Base-by-base conservation (phyloP, 2,888 invertebrate genomes). In the Aspidiotus destructor region DNA sequence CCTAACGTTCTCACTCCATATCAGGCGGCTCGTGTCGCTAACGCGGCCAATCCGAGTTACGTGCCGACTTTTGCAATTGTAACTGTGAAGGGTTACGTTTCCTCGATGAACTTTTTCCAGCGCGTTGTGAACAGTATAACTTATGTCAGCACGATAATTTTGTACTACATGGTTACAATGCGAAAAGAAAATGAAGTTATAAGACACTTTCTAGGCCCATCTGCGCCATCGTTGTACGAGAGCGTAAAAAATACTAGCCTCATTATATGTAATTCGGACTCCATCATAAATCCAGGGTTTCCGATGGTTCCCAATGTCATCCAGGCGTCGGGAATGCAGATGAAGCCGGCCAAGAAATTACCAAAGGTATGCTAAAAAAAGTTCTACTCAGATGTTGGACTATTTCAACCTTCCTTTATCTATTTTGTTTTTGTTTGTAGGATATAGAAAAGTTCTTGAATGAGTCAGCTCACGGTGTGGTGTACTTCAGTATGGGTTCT, bases 61-160 rank as follows among this genome's bases (percentile, higher is more conserved):
- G 68, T 71, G 13, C 71, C 72, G 81, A 68, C 81, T 17, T n/a
- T 57, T 5, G 28, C 28, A 1, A 28, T 28, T 28, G 28, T 28
- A 28, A 28, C 28, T 11, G 15, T 17, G 16, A 11, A 11, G 10
- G 57, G 57, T 15, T 15, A 17, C 5, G 13, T 16, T 11, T 11
- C 16, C 6, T 11, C n/a, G 11, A 57, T 57, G 57, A 57, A 11
- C 15, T 57, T 57, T 15, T n/a, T 17, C 28, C 13, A 57, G 28
- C 11, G 57, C 1, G 15, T 57, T 17, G n/a, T 11, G 11, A 57
- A 57, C 28, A 57, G n/a, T 2, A n/a, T 17, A 11, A 11, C 15
- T 57, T 15, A 57, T 7, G 11, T 57, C 15, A 17, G 11, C 11
- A 11, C 13, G n/a, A 3, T 53, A n/a, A n/a, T 62, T 8, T 15